Evolutionary conservation across 2,797 vertebrate species (phyloP).

Genomic region (Acridotheres tristis): DNA sequence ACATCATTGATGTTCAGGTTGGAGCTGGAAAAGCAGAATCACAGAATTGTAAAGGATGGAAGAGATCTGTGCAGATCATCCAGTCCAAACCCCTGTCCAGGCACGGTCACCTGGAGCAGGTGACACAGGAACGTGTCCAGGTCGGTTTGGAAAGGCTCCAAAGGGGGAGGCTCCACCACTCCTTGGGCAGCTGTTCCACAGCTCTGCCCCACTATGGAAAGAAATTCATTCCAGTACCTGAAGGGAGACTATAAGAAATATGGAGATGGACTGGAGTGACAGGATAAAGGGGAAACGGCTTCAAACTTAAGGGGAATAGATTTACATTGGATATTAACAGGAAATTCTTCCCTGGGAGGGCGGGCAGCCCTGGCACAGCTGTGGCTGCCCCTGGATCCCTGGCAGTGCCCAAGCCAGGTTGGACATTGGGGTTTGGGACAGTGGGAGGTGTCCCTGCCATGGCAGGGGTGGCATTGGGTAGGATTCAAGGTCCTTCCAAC

Average conservation of each 20-base stretch:
- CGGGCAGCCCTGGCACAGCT: neutral
- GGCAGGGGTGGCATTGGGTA: neutral
- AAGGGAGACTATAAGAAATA: neutral
- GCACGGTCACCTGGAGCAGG: neutral
- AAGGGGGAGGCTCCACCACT: rapidly evolving
- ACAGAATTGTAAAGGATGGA: neutral
- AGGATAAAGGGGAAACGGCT: neutral
- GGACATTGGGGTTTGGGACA: neutral
- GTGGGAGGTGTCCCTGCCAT: neutral
- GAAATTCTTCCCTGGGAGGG: rapidly evolving
- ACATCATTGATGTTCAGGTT: slow-evolving; percentile 99
- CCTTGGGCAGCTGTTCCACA: neutral
- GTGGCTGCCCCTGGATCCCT: neutral
- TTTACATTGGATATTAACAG: neutral
- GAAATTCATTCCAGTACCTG: neutral
- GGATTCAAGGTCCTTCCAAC: rapidly evolving
- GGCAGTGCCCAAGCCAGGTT: neutral
- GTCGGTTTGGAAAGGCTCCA: neutral
- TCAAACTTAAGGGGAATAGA: rapidly evolving
- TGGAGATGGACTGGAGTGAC: neutral
- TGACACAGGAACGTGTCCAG: neutral
- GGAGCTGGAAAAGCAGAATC: slow-evolving; percentile 81
- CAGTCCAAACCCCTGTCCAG: neutral
- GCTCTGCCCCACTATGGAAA: neutral
- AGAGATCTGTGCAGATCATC: neutral